Percentiles rank a stretch among this genome's conserved stretches.
These are phyloP conservation scores for Rhamnusium bicolor DNA, from an alignment of 2,888 invertebrate genomes.

Conservation along the genomic window DNA sequence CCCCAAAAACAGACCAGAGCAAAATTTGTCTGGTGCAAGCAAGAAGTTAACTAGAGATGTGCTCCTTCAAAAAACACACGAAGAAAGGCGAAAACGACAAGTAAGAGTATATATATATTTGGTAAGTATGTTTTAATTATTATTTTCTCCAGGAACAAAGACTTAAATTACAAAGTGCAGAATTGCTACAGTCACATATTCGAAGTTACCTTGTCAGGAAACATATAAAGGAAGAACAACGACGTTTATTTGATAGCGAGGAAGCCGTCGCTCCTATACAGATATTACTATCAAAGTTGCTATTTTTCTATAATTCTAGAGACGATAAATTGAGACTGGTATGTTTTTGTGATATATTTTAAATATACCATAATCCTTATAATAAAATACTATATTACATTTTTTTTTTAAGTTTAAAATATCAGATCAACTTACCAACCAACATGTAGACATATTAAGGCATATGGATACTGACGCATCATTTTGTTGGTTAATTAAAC, in stretches of 20 bases:
- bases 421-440: constrained; percentile 68
- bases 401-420: constrained; percentile 69
- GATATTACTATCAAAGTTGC: constrained; percentile 77
- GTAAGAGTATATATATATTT: constrained; percentile 63
- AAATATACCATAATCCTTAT: constrained; percentile 24
- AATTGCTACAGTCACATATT: constrained; percentile 87
- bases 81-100: constrained; percentile 90
- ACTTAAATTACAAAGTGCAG: constrained; percentile 81
- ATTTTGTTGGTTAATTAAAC: constrained; percentile 71
- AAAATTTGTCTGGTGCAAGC: constrained; percentile 92
- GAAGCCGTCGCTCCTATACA: constrained; percentile 72
- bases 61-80: constrained; percentile 85
- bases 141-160: constrained; percentile 77
- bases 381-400: too few species aligned
- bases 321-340: constrained; percentile 81
- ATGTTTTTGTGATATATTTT: constrained; percentile 53
- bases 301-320: constrained; percentile 84
- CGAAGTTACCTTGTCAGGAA: constrained; percentile 83
- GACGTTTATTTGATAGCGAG: constrained; percentile 79
- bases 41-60: constrained; percentile 80
- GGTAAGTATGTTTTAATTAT: not conserved
- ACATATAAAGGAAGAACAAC: constrained; percentile 77
- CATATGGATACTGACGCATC: constrained; percentile 62
- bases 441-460: constrained; percentile 57
- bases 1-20: constrained; percentile 88